These are phyloP conservation scores for Muntiacus reevesi DNA, from an alignment of 2,113 vertebrate genomes.

Conservation along the genomic window DNA sequence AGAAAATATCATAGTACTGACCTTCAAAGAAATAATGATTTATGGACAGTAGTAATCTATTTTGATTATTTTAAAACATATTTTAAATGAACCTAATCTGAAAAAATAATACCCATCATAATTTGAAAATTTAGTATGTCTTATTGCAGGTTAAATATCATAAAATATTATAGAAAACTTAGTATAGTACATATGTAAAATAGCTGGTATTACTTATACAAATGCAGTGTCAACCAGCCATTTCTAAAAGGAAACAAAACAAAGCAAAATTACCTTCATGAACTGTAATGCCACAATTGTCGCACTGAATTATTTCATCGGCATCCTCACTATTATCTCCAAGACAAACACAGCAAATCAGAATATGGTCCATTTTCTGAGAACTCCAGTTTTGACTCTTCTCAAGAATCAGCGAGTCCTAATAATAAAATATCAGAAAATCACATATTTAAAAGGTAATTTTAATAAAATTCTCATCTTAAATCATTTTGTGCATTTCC, in stretches of 20 bases:
- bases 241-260: constrained; percentile 34
- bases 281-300: constrained; percentile 99
- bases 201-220: background rate
- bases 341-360: constrained; percentile 99
- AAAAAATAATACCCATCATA: background rate
- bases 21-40: background rate
- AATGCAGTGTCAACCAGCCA: background rate
- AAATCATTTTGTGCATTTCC: background rate
- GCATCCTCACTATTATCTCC: constrained; percentile 99
- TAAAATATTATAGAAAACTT: background rate
- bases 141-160: background rate
- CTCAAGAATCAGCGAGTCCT: constrained; percentile 95
- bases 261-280: constrained; percentile 91
- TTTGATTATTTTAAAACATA: background rate
- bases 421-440: constrained; percentile 71
- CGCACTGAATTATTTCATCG: constrained; percentile 99
- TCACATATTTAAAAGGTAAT: constrained; percentile 1
- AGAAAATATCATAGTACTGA: background rate
- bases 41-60: background rate
- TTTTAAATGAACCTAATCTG: background rate
- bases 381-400: constrained; percentile 94
- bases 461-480: constrained; percentile 1
- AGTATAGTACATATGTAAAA: background rate
- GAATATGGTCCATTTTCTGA: constrained; percentile 96
- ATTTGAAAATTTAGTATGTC: background rate